Evolutionary conservation across 2,113 vertebrate species (phyloP), one percentile per base, ranked within the genome.

Genomic region (Datnioides undecimradiatus): DNA sequence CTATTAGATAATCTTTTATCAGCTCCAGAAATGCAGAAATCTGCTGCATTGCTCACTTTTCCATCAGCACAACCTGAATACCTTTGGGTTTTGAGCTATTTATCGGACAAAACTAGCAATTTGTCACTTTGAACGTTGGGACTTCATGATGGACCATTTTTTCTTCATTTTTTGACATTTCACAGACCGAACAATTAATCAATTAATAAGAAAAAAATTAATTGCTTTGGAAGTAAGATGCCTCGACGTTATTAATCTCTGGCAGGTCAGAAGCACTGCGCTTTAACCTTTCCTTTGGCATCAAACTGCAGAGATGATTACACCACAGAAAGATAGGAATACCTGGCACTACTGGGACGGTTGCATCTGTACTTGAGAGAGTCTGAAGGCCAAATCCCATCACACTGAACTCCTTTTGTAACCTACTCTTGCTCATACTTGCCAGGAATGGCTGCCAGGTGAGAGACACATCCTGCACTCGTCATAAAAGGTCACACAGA

Each of bases 401-500:
- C 60, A 43, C 27, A 46, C 27, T 69, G 49, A 49, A 21, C 64
- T 78, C 25, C 29, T 52, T 33, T 4, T 49, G 31, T 58, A 69
- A 84, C 59, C 48, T 70, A 38, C 33, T 72, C 54, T 46, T 70
- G 41, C 51, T 80, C 25, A 25, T 58, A 34, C 64, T 75, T 60
- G 33, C 72, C 52, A 73, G 43, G 80, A 79, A 58, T 64, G 31
- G 64, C 71, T 59, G 67, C 76, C 63, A 49, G 59, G 55, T 55
- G 72, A 81, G 68, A 73, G 86, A 92, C 93, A 82, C 94, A 91
- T 69, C 92, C 93, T 48, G 93, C 90, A 36, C 84, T 91, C 46
- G 91, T 92, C 27, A 91, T 49, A 74, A 96, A 94, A 69, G 94
- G 84, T 90, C 86, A 77, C 45, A 1, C n/a, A 27, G 73, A 81